phyloP scores from a whole-genome alignment of 2,113 vertebrate genomes.

The Empidonax alnorum region DNA sequence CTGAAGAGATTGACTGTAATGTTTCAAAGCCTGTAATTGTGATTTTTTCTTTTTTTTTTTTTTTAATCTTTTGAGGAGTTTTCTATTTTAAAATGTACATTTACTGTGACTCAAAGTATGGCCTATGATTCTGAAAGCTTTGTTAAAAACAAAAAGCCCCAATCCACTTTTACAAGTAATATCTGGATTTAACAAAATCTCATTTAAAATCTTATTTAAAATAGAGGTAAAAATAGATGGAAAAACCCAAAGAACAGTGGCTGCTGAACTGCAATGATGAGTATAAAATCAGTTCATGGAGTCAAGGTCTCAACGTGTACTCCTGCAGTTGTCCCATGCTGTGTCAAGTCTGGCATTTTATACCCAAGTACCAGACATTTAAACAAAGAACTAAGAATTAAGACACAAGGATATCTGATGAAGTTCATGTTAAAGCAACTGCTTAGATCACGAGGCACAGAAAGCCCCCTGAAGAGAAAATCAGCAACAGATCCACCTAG shows the following conservation, averaged over 20 bases:
- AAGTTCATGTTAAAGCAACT: not conserved
- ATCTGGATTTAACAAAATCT: not conserved
- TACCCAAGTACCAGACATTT: not conserved
- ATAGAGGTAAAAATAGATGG: not conserved
- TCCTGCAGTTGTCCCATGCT: not conserved
- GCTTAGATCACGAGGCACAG: not conserved
- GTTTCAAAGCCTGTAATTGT: not conserved
- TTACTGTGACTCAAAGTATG: not conserved
- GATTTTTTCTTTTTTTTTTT: accelerated
- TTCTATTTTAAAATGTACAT: not conserved
- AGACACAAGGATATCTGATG: not conserved
- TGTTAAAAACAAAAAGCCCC: not conserved
- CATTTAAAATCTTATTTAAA: not conserved
- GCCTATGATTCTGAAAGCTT: not conserved
- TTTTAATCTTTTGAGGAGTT: not conserved
- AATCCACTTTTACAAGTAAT: not conserved
- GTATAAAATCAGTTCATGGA: not conserved
- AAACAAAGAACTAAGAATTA: not conserved
- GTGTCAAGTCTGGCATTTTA: not conserved
- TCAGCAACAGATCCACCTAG: not conserved
- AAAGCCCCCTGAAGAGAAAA: not conserved
- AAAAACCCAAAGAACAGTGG: not conserved
- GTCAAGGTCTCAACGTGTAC: not conserved
- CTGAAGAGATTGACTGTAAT: not conserved
- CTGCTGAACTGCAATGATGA: not conserved